phyloP scores from a whole-genome alignment of 1,140 invertebrate species.

The Rhizoglyphus robini region DNA sequence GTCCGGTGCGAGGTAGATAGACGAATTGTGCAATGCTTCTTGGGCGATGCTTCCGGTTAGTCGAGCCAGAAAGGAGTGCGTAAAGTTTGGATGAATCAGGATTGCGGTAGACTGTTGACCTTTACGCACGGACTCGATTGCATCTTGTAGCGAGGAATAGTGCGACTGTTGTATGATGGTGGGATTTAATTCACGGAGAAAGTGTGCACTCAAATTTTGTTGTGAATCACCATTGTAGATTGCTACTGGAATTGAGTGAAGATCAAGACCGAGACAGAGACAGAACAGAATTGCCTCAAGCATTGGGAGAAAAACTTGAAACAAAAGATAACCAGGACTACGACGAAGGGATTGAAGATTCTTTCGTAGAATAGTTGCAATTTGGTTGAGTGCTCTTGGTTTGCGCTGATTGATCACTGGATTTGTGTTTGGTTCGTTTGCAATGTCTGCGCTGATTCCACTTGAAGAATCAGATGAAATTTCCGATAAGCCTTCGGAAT shows the following conservation, averaged over 20 bases:
- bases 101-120: conserved; percentile 23
- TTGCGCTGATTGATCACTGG: too few species aligned
- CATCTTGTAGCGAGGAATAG: background rate
- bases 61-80: conserved; percentile 7
- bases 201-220: background rate
- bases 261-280: conserved; percentile 75
- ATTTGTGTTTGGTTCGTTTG: background rate
- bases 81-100: conserved; percentile 20
- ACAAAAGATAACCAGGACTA: conserved; percentile 34
- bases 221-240: conserved; percentile 44
- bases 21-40: conserved; percentile 26
- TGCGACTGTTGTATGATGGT: background rate
- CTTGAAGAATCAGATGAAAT: background rate
- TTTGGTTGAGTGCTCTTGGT: background rate
- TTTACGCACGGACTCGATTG: conserved; percentile 12
- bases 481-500: background rate
- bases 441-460: background rate
- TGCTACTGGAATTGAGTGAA: conserved; percentile 61
- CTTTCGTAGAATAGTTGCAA: background rate
- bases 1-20: conserved; percentile 29
- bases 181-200: conserved; percentile 8
- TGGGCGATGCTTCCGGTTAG: conserved; percentile 11
- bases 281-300: conserved; percentile 88
- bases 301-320: conserved; percentile 76
- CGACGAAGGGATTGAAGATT: conserved; percentile 22